Base-by-base conservation (phyloP, 2,888 invertebrate species). In the Teleogryllus oceanicus region DNA sequence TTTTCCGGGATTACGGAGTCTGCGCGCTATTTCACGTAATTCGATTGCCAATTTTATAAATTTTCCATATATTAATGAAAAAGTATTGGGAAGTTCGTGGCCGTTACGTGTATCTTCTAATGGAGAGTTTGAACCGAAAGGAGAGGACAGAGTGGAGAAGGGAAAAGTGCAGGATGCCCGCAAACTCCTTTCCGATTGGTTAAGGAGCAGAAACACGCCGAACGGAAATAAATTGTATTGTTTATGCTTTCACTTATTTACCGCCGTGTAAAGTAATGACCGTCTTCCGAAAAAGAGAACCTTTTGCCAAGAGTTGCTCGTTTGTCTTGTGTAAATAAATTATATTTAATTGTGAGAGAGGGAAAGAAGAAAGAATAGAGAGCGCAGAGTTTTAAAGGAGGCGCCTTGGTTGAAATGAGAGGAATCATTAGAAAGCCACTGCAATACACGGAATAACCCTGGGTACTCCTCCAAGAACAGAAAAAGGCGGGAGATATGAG, bases 11-110 rank as follows among this genome's bases (percentile, higher is more conserved):
- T 82, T 82, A 81, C 81, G 80, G 24, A n/a, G 49, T 75, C 75
- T 76, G 50, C 49, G 78, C 80, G 76, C 76, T 80, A 80, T 80
- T 79, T 74, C 80, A 76, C 75, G 74, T 82, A 82, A 82, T 81
- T 80, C 79, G 81, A 82, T 82, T 81, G 82, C 81, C 81, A 81
- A 80, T 82, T 82, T 81, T 80, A 81, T 81, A 82, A 82, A 81
- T 82, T 82, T 82, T 81, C 81, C 80, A 81, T 80, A 79, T 79
- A 79, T 82, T 82, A 81, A 82, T 82, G 82, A 82, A 80, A 82
- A 80, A 82, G 82, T 77, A 80, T 78, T 80, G 82, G 75, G 49
- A 62, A 62, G n/a, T 62, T 77, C 74, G n/a, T 50, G 74, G 62
- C 79, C 76, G 77, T 79, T 80, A 79, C 80, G 76, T 76, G 50